These are phyloP conservation scores for Argyresthia albistria DNA, from an alignment of 2,888 invertebrate genomes.

Conservation along the genomic window DNA sequence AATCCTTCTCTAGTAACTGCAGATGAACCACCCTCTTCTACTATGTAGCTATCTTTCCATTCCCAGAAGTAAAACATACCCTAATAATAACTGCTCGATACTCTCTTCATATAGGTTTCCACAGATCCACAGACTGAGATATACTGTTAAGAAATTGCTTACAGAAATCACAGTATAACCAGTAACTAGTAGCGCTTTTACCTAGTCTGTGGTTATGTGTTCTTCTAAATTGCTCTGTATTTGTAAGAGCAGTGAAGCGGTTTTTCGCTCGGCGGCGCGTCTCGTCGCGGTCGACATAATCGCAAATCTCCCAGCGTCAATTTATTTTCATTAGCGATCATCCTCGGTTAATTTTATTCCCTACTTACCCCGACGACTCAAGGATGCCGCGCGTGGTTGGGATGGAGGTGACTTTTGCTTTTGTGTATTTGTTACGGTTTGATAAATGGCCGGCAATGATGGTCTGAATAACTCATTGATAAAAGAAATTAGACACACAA, in stretches of 20 bases:
- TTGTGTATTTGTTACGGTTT: too few relatives aligned
- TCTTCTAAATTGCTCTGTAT: slow-evolving; percentile 1
- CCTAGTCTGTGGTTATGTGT: not conserved
- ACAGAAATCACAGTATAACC: not conserved
- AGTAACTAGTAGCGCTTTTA: not conserved
- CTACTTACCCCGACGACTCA: slow-evolving; percentile 64
- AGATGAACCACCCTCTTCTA: slow-evolving; percentile 42
- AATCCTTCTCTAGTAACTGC: slow-evolving; percentile 51
- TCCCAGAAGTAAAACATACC: slow-evolving; percentile 24
- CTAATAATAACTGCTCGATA: slow-evolving; percentile 26
- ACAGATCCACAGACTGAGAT: not conserved
- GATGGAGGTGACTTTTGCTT: slow-evolving; percentile 33
- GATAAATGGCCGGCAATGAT: too few relatives aligned
- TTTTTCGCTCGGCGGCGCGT: slow-evolving; percentile 23
- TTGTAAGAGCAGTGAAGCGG: slow-evolving; percentile 18
- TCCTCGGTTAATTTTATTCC: slow-evolving; percentile 78
- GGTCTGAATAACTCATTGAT: too few relatives aligned
- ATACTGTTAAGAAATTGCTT: not conserved
- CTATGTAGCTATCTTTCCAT: slow-evolving; percentile 35
- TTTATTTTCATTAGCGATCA: slow-evolving; percentile 79
- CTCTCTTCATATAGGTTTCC: not conserved
- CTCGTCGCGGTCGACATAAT: slow-evolving; percentile 59
- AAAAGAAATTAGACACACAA: too few relatives aligned
- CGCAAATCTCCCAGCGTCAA: slow-evolving; percentile 72
- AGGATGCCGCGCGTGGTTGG: slow-evolving; percentile 28